A percentile compares a stretch with the other conserved stretches of the same genome.
These are phyloP conservation scores for Plutomurus gul DNA, from an alignment of 1,140 invertebrate genomes.

Conservation along the genomic window DNA sequence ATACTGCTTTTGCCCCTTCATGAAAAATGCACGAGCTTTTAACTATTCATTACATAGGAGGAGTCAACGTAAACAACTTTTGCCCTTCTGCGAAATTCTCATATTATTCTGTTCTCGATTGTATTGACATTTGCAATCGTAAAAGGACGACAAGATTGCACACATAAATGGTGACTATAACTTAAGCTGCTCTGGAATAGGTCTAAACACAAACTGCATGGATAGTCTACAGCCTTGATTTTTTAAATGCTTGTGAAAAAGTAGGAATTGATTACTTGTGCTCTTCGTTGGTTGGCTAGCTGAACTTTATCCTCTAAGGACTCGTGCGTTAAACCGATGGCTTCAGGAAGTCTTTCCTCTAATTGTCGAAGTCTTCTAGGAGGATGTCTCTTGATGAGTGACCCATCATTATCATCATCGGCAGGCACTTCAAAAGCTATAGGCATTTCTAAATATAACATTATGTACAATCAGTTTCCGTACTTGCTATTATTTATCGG, in stretches of 20 bases:
- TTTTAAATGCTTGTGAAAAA: not conserved
- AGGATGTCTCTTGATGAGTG: conserved; percentile 43
- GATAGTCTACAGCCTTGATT: not conserved
- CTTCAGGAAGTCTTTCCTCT: conserved; percentile 26
- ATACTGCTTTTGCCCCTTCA: not conserved
- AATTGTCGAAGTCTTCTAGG: conserved; percentile 40
- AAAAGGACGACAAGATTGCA: too few relatives aligned
- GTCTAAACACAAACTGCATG: too few relatives aligned
- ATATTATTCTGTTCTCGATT: not conserved
- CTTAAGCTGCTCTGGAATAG: too few relatives aligned
- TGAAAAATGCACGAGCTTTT: not conserved
- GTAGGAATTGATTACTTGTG: conserved; percentile 22
- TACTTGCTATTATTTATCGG: not conserved
- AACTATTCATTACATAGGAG: not conserved
- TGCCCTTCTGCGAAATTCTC: not conserved
- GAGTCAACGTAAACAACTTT: not conserved
- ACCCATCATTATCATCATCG: conserved; percentile 4
- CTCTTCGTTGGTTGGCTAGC: conserved; percentile 44
- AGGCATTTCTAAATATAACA: conserved; percentile 10
- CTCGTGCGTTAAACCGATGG: conserved; percentile 33
- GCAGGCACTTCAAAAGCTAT: conserved; percentile 50
- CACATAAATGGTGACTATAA: too few relatives aligned
- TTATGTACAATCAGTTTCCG: not conserved
- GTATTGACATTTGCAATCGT: too few relatives aligned
- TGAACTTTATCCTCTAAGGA: conserved; percentile 47